These are phyloP conservation scores for Myotis pilosus DNA, from an alignment of 2,797 vertebrate genomes.

Conservation along the genomic window DNA sequence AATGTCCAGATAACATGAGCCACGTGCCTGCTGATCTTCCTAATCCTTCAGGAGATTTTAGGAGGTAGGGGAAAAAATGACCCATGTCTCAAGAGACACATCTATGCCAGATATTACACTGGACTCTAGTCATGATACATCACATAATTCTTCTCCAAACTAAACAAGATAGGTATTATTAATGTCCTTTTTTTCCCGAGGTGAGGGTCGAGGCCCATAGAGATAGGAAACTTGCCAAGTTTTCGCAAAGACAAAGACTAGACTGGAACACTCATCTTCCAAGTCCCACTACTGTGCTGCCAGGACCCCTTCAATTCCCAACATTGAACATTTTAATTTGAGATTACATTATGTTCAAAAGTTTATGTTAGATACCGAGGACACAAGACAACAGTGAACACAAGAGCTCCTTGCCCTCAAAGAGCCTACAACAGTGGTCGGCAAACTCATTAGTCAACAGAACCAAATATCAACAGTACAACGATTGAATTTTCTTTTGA, in stretches of 20 bases:
- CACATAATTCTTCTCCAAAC: background rate
- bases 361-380: background rate
- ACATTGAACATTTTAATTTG: background rate
- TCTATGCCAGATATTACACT: background rate
- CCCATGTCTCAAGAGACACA: background rate
- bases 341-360: background rate
- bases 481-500: too few relatives aligned
- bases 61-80: background rate
- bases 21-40: background rate
- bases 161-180: background rate
- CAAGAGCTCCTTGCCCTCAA: background rate
- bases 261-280: background rate
- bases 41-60: background rate
- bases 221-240: background rate
- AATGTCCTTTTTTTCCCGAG: background rate
- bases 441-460: too few relatives aligned
- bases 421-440: background rate
- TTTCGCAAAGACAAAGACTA: background rate
- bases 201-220: background rate
- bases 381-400: background rate
- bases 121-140: background rate
- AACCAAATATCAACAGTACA: too few relatives aligned
- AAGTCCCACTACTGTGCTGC: background rate
- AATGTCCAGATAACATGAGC: background rate
- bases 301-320: background rate